Base-by-base conservation (phyloP, 2,113 vertebrate species). In the Bos javanicus region DNA sequence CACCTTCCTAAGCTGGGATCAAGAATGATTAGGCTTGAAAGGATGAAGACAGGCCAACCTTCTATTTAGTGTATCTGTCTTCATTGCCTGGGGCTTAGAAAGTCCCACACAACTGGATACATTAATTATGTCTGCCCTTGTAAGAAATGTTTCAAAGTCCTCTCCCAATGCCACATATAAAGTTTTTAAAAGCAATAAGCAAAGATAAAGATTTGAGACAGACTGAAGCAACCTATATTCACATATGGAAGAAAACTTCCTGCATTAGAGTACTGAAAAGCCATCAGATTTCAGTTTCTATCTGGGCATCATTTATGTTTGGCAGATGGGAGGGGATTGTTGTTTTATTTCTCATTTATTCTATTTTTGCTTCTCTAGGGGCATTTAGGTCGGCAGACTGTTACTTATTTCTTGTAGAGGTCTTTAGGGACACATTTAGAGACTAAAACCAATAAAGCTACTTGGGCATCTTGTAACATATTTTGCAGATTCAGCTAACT, bases 41-140 rank as follows among this genome's bases (percentile, higher is more conserved):
- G 85, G 30, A 92, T 39, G 36, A 92, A 85, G 60, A 95, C 87
- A 96, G 6, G 0, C 1, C 50, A 96, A 93, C 90, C 95, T 97
- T 62, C 87, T 90, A 46, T 90, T 97, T 86, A 80, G 64, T 94
- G 56, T 56, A 43, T 80, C 60, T 87, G 21, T 74, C 57, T 93
- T 50, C 71, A 92, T 16, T 50, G 92, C 95, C 91, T 90, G 74
- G 76, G 95, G 96, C 96, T 92, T 87, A 57, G 16, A 43, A 67
- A 91, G 96, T 97, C 98, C 87, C 95, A 94, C 54, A 26, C 28
- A 95, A 94, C 92, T 97, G 93, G 39, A 74, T 96, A 87, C 86
- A 85, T 94, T 98, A 97, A 98, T 98, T 98, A 98, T 94, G 30
- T 64, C 90, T 97, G 48, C 25, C 23, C 97, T 96, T 94, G n/a